Base-by-base conservation (phyloP, 2,797 vertebrate genomes). In the Enteromius anoplus region DNA sequence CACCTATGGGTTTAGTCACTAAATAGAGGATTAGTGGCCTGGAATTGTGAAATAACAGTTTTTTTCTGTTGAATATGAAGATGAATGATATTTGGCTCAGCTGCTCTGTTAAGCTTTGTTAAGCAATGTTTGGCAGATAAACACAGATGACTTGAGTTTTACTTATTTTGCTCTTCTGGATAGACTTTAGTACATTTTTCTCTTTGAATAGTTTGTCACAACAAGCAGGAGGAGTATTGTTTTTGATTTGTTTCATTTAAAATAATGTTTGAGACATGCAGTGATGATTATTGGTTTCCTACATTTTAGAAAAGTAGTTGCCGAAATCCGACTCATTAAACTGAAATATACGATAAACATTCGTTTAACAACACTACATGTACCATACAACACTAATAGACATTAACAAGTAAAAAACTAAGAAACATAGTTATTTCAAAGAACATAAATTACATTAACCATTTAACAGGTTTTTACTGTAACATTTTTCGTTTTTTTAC, bases 41-140 rank as follows among this genome's bases (percentile, higher is more conserved):
- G 40, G 47, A 34, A 78, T 26, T 26, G 29, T 29, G 26, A 51
- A 70, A 55, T 40, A 21, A 19, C 55, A 21, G 8, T 45, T 2
- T 51, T 78, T 55, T 75, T 37, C 37, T 10, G 10, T 12, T 80
- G 68, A 26, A 34, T 34, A 14, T 14, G 42, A 47, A 65, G 75
- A 55, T 68, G 62, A 45, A 32, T 60, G 29, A 55, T 68, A 70
- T 34, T 64, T 60, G 82, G 19, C 70, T 80, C 51, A 11, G 37
- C 12, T 79, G 23, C 60, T 34, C 11, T 21, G 21, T 58, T 60
- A 4, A 60, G 55, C 58, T 72, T 85, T 84, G 55, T 45, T 85
- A 12, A 47, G 29, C 49, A 17, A 23, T 73, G 29, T 71, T 83
- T 76, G 70, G 34, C 53, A 60, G 55, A 82, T 85, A 45, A n/a